Conservation (phyloP, 2,113 vertebrate species). For the Pyrgilauda ruficollis region DNA sequence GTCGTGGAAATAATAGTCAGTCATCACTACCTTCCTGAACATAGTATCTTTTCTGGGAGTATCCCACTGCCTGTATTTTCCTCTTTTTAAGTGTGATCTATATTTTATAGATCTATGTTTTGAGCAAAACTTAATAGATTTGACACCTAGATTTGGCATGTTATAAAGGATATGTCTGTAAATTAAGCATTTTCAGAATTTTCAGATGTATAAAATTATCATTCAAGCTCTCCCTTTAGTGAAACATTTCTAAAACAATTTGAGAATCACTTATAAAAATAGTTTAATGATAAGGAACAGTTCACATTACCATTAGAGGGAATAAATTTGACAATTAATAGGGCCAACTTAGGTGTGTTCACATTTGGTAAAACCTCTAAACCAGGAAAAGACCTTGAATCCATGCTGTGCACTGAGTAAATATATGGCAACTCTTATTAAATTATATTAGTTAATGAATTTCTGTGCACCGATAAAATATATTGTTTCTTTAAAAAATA, state of each 20-base stretch:
- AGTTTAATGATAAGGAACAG: background rate
- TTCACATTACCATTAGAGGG: fast-evolving
- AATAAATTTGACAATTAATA: background rate
- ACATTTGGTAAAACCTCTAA: background rate
- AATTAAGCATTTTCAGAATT: background rate
- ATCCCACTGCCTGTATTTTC: background rate
- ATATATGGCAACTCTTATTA: background rate
- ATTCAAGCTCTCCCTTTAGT: background rate
- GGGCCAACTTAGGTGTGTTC: background rate
- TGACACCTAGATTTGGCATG: background rate
- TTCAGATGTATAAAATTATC: background rate
- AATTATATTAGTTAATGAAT: background rate
- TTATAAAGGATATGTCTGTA: background rate
- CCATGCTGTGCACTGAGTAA: background rate
- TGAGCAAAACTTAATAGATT: background rate
- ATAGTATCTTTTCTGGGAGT: background rate
- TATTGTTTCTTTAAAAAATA: background rate
- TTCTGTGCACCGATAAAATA: background rate
- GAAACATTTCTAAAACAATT: background rate
- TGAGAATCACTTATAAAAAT: background rate
- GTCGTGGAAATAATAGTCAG: background rate
- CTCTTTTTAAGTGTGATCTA: background rate
- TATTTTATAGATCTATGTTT: background rate
- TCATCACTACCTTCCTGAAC: background rate
- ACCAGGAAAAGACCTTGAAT: background rate